Evolutionary conservation across 1,140 invertebrate genomes (phyloP).

Genomic region (Samia ricini): DNA sequence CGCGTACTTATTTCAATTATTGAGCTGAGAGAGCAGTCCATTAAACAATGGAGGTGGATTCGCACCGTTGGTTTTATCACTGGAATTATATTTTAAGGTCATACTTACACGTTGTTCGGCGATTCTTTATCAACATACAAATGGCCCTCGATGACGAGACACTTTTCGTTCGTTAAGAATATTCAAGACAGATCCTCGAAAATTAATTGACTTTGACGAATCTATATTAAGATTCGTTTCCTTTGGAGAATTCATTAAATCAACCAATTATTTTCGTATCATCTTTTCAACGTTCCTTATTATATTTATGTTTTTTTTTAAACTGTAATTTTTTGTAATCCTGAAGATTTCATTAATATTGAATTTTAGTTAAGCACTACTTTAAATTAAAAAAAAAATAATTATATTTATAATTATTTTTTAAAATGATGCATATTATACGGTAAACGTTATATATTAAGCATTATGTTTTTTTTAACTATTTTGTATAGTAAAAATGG

Average conservation of each 20-base stretch:
- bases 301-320: too few species aligned
- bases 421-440: too few species aligned
- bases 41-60: slow-evolving; percentile 22
- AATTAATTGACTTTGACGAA: slow-evolving; percentile 41
- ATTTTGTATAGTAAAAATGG: too few species aligned
- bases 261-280: neutral
- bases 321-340: too few species aligned
- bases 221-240: slow-evolving; percentile 25
- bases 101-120: neutral
- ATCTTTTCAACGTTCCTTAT: too few species aligned
- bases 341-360: too few species aligned
- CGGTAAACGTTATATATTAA: too few species aligned
- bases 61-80: slow-evolving; percentile 30
- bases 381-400: too few species aligned
- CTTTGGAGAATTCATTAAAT: neutral
- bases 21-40: neutral
- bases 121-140: neutral
- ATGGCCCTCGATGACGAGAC: neutral
- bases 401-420: too few species aligned
- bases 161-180: slow-evolving; percentile 22
- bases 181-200: slow-evolving; percentile 25
- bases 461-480: too few species aligned
- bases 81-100: slow-evolving; percentile 25
- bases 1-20: neutral
- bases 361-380: too few species aligned